Evolutionary conservation across 2,113 vertebrate species (phyloP), one percentile per base, ranked within the genome.

Genomic region (Phainopepla nitens): DNA sequence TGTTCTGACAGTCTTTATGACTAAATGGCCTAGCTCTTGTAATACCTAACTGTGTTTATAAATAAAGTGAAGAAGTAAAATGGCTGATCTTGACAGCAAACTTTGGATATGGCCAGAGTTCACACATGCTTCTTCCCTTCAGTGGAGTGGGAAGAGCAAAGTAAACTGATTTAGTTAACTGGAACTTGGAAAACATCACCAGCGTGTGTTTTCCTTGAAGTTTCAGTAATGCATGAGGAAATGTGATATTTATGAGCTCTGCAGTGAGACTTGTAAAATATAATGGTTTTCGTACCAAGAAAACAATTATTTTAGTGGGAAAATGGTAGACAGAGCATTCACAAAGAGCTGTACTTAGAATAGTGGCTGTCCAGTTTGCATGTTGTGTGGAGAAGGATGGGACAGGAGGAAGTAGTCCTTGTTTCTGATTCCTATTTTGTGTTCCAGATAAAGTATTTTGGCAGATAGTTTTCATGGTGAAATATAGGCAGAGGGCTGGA

Each of bases 1-100:
- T 87, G 4, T 90, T 97, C 95, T 94, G 82, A 92, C 95, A 97
- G 86, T 81, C 89, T 92, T 94, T 60, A 36, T 75, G 56, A 93
- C 75, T 96, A 96, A 96, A 72, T 84, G 81, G 89, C 77, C 91
- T 96, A 76, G 35, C 36, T 89, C 18, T 95, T 81, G 47, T 78
- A 94, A 92, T 93, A 81, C 60, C 91, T 88, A 87, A 88, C 70
- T 87, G 8, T 92, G 58, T 92, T 84, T 93, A 83, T 96, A 94
- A 95, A 94, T 94, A 94, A 94, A 93, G 65, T 86, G 5, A 77
- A 90, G 56, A 89, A 94, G n/a, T 94, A 68, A 84, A 87, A 89
- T 62, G 39, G 60, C 76, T 10, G 2, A 39, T 89, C 72, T 83
- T 89, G 82, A 89, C 44, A 87, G 82, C 39, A 78, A 73, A 41